Base-by-base conservation (phyloP, 2,797 vertebrate species). In the Clarias laeviceps region DNA sequence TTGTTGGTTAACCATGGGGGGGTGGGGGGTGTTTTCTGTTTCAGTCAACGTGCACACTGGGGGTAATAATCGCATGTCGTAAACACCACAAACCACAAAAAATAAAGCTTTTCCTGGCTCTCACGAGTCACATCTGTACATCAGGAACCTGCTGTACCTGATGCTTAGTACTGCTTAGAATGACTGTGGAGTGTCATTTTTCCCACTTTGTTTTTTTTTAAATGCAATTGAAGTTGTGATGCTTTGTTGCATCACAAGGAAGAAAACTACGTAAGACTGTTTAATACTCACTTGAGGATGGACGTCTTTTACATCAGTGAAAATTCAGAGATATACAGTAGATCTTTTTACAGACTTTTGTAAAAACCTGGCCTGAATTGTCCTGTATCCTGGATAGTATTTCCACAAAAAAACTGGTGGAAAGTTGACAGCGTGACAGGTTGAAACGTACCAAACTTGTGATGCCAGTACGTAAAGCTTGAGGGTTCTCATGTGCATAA, bases 71-170 rank as follows among this genome's bases (percentile, higher is more conserved):
- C 79, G 27, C 82, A 76, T 22, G 59, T 79, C 83, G 68, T 85
- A 89, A 86, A 79, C 59, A 32, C 77, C 82, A 65, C 81, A 86
- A 70, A 80, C 85, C 83, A 90, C 85, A 88, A 85, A 74, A 86
- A 82, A 73, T 76, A 78, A 78, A 62, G 29, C 27, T 45, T 70
- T 82, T 27, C 37, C 66, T 61, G 15, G n/a, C 29, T 12, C 70
- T 50, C 73, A 40, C 68, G 29, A 27, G 14, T 18, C 70, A 37
- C 59, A 17, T 74, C 84, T 78, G n/a, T n/a, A n/a, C n/a, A n/a
- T n/a, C n/a, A 1, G 9, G 40, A 70, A 37, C 9, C 34, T 68
- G n/a, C 70, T 62, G 17, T 20, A 83, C 74, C 66, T 72, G 37
- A 32, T 0, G 15, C 17, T 20, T 76, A 80, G 24, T n/a, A 11